These are phyloP conservation scores for Holothuria glaberrima DNA, from an alignment of 35 echinoderm and acorn worm genomes.

Conservation along the genomic window DNA sequence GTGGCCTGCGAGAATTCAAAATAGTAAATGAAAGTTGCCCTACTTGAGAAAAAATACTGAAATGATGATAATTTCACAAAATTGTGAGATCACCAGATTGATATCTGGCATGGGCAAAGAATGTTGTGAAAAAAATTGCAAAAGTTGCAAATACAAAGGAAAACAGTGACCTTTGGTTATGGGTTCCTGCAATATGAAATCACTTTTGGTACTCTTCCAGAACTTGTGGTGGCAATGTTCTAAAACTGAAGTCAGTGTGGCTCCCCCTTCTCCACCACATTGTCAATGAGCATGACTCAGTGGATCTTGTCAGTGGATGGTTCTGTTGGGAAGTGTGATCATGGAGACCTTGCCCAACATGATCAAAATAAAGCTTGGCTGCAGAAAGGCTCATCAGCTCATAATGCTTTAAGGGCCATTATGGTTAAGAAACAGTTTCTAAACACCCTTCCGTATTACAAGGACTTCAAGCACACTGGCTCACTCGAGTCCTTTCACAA, in stretches of 20 bases:
- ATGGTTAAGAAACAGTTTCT: too few species aligned
- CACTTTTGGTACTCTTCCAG: conserved; percentile 64
- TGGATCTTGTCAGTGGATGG: conserved; percentile 48
- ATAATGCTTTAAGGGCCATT: too few species aligned
- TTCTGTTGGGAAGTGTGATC: conserved; percentile 37
- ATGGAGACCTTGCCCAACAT: neutral
- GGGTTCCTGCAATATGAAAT: conserved; percentile 61
- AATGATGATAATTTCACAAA: conserved; percentile 37
- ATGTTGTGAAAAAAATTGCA: conserved; percentile 60
- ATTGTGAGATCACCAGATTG: conserved; percentile 53
- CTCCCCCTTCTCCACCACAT: conserved; percentile 56
- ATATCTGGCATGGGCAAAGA: conserved; percentile 72
- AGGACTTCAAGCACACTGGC: conserved; percentile 8
- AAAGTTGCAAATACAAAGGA: conserved; percentile 49
- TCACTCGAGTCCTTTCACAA: conserved; percentile 59
- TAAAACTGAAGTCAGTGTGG: conserved; percentile 14
- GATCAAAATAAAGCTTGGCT: too few species aligned
- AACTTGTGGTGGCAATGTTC: neutral
- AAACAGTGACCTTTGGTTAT: conserved; percentile 52
- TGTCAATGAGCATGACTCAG: conserved; percentile 50
- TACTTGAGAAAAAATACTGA: conserved; percentile 18
- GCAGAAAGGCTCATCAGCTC: too few species aligned
- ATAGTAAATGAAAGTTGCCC: neutral
- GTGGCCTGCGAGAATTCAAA: too few species aligned
- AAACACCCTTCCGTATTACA: too few species aligned